These are phyloP conservation scores for Xenopus laevis DNA, from an alignment of 2,113 vertebrate genomes.

Conservation along the genomic window DNA sequence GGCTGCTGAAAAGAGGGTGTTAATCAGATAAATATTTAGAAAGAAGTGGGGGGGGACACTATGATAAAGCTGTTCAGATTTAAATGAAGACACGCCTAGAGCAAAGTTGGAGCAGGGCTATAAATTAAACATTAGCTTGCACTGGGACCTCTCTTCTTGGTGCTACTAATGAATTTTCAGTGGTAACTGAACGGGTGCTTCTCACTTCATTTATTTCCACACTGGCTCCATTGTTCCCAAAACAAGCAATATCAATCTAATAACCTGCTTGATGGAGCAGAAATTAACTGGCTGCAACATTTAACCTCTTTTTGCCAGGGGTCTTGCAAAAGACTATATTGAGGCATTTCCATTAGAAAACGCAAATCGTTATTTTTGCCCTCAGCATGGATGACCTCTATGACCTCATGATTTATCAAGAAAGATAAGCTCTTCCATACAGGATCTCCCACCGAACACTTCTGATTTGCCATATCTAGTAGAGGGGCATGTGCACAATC, in stretches of 20 bases:
- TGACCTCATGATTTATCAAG: slow-evolving; percentile 12
- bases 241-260: slow-evolving; percentile 73
- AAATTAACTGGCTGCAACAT: slow-evolving; percentile 51
- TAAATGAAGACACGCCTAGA: slow-evolving; percentile 64
- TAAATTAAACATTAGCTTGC: slow-evolving; percentile 69
- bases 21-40: slow-evolving; percentile 74
- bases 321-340: neutral
- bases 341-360: neutral
- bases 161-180: slow-evolving; percentile 71
- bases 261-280: slow-evolving; percentile 65
- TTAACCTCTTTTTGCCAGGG: neutral
- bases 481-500: neutral
- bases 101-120: slow-evolving; percentile 64
- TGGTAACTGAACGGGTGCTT: slow-evolving; percentile 64
- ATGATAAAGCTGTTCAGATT: slow-evolving; percentile 63
- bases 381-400: slow-evolving; percentile 7
- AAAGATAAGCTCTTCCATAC: slow-evolving; percentile 10
- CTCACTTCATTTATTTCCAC: slow-evolving; percentile 72
- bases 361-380: neutral
- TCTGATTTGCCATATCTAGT: neutral
- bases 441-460: slow-evolving; percentile 3
- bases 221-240: slow-evolving; percentile 63
- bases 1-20: slow-evolving; percentile 62
- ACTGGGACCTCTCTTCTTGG: slow-evolving; percentile 68
- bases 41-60: slow-evolving; percentile 49